phyloP scores from a whole-genome alignment of 2,797 vertebrate genomes.

The Natrix natrix region DNA sequence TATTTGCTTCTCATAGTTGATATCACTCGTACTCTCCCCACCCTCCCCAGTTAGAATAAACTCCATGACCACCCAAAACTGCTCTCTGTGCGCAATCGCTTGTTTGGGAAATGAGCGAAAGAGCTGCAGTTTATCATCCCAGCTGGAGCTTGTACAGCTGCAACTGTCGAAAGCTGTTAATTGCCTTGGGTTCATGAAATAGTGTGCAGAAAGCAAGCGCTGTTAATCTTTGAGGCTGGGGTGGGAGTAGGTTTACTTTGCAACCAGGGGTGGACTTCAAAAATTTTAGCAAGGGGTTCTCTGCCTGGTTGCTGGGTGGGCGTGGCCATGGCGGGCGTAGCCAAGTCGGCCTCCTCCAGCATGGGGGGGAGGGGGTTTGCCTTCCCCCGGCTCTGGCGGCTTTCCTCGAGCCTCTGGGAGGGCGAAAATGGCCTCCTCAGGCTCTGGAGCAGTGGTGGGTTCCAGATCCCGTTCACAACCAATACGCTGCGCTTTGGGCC shows the following conservation, averaged over 20 bases:
- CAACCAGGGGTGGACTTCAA: background rate
- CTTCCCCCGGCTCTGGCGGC: too few relatives aligned
- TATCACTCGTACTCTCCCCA: fast-evolving
- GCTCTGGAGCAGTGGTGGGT: too few relatives aligned
- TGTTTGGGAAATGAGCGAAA: constrained; percentile 50
- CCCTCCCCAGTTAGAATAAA: constrained; percentile 6
- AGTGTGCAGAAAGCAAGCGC: background rate
- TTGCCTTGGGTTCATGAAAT: constrained; percentile 44
- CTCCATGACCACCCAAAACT: constrained; percentile 13
- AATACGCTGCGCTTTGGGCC: too few relatives aligned
- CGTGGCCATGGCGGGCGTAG: too few relatives aligned
- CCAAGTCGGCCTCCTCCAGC: too few relatives aligned
- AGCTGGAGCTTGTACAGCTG: constrained; percentile 46
- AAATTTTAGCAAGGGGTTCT: too few relatives aligned
- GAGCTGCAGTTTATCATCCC: constrained; percentile 37
- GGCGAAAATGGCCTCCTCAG: too few relatives aligned
- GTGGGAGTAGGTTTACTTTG: background rate
- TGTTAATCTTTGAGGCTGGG: background rate
- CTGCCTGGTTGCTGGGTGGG: too few relatives aligned
- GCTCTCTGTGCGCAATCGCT: background rate
- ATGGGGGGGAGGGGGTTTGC: too few relatives aligned
- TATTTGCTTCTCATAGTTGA: constrained; percentile 13
- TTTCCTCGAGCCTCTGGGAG: too few relatives aligned
- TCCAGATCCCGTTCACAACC: too few relatives aligned
- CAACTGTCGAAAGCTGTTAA: constrained; percentile 38